A percentile compares a stretch with the other conserved stretches of the same genome.
These are phyloP conservation scores for Diorhabda sublineata DNA, from an alignment of 1,140 invertebrate species.

Conservation along the genomic window DNA sequence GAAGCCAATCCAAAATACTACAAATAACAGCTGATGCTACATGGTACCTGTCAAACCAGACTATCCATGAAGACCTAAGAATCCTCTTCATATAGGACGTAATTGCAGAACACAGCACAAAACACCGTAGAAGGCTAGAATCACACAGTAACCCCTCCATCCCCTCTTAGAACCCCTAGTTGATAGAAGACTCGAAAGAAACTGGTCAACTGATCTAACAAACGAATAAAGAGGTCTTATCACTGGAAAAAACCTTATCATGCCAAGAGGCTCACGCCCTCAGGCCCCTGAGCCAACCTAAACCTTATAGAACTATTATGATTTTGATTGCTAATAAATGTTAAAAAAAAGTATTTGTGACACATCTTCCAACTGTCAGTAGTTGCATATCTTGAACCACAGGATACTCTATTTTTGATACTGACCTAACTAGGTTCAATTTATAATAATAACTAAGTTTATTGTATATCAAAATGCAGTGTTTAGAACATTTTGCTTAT, in stretches of 20 bases:
- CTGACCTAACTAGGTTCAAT: too few relatives aligned
- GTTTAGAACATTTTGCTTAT: too few relatives aligned
- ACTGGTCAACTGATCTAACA: background rate
- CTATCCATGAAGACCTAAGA: background rate
- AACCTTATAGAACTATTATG: background rate
- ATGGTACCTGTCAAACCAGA: background rate
- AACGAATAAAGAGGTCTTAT: background rate
- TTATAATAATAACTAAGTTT: too few relatives aligned
- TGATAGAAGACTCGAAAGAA: background rate
- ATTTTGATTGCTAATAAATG: background rate
- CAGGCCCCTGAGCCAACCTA: background rate
- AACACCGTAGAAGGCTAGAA: too few relatives aligned
- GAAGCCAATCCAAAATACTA: background rate
- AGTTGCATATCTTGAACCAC: too few relatives aligned
- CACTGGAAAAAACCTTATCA: background rate
- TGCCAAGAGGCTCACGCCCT: background rate
- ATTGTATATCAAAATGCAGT: too few relatives aligned
- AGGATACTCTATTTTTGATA: too few relatives aligned
- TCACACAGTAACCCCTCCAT: too few relatives aligned
- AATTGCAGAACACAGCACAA: too few relatives aligned
- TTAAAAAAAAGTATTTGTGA: background rate
- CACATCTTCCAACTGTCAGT: too few relatives aligned
- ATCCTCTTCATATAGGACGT: background rate
- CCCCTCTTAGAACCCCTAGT: too few relatives aligned
- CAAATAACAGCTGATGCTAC: background rate